Percentiles rank a stretch among this genome's conserved stretches.
Evolutionary conservation across 2,797 vertebrate species (phyloP).

Genomic region (Molossus molossus): DNA sequence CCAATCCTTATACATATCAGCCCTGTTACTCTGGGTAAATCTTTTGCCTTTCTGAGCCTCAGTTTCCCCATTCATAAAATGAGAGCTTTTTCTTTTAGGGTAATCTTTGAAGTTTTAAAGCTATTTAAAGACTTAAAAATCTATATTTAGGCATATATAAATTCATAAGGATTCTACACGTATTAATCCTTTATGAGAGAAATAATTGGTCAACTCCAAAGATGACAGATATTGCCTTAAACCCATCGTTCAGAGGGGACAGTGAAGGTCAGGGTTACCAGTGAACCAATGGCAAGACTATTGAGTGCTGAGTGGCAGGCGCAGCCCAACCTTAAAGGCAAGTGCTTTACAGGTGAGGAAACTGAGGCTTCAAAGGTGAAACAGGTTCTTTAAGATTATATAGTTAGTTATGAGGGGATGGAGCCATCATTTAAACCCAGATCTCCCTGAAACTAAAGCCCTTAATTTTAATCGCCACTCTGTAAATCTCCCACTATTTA

Average conservation of each 20-base stretch:
- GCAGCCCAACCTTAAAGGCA: background rate
- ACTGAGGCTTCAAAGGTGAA: conserved; percentile 18
- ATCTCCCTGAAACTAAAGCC: background rate
- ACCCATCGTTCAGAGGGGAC: background rate
- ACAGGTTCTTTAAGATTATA: background rate
- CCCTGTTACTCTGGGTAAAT: background rate
- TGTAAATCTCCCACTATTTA: background rate
- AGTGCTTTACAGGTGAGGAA: background rate
- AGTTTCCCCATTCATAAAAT: conserved; percentile 2
- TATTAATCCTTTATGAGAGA: background rate
- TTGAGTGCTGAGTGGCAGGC: background rate
- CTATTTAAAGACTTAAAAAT: conserved; percentile 26
- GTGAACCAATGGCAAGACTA: background rate
- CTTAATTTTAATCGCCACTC: background rate
- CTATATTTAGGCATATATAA: background rate
- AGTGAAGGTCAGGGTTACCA: background rate
- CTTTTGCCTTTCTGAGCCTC: background rate
- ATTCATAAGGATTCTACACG: background rate
- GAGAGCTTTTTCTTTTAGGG: background rate
- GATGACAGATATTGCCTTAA: conserved; percentile 47
- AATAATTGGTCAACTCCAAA: background rate
- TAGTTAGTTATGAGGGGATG: background rate
- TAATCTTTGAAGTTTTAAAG: conserved; percentile 42
- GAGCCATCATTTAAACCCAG: background rate
- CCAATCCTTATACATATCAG: background rate